Evolutionary conservation across 2,113 vertebrate species (phyloP), one percentile per base, ranked within the genome.

Genomic region (Python bivittatus): DNA sequence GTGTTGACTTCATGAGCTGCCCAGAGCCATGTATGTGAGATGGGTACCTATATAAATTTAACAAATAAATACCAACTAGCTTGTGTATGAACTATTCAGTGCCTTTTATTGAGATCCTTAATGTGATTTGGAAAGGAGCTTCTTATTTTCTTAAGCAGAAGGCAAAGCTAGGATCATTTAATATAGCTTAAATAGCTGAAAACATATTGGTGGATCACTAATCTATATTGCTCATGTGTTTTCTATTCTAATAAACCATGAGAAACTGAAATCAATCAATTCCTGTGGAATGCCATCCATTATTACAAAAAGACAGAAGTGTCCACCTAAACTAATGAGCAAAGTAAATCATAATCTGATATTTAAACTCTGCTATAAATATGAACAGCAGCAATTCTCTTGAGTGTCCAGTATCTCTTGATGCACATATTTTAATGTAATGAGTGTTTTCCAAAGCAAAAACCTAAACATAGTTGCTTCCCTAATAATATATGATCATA

Each of bases 341-440:
- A 84, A 79, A 68, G 57, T 56, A 23, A 68, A 54, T 91, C 52
- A 88, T 83, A 93, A 85, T 20, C 17, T 57, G 68, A 53, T 86
- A 68, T 23, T 92, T 20, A 15, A 33, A 6, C 91, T 90, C 92
- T 89, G 61, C 22, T 58, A 9, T 10, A 68, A 85, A 84, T 90
- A 53, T 88, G 13, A 58, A 15, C 91, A 72, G 29, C 53, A 68
- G 4, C 42, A 79, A 3, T n/a, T 91, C 93, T 23, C 89, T 25
- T 29, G 89, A 87, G 91, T 68, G 68, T 10, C 38, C 87, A 64
- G 90, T 92, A 90, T 89, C 54, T 95, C 95, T 93, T 95, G 53
- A 95, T 91, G 91, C 85, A 68, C 92, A 92, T 23, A 92, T 91
- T 94, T 93, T 94, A 93, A 91, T 91, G 86, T 93, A 57, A 27